Percentiles rank a stretch among this genome's conserved stretches.
Conservation (phyloP, 2,797 vertebrate species). For the Synanceia verrucosa region DNA sequence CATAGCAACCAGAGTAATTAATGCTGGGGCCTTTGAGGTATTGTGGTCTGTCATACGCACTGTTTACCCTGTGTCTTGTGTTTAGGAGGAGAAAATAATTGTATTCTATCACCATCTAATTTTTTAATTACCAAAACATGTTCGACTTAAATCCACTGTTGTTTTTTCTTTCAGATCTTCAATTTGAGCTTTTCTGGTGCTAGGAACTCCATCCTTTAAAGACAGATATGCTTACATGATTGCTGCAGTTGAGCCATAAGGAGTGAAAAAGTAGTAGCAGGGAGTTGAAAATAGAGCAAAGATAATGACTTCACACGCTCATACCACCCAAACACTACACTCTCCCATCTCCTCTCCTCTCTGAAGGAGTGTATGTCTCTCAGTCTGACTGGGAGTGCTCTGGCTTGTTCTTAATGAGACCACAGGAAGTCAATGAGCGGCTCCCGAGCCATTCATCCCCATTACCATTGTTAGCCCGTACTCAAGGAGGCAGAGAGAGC, state of each 20-base stretch:
- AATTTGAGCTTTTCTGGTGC: not conserved
- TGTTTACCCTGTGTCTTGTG: not conserved
- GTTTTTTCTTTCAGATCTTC: fast-evolving
- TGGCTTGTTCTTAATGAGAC: conserved; percentile 67
- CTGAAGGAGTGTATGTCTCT: conserved; percentile 20
- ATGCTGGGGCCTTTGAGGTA: conserved; percentile 25
- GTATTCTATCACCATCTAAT: conserved; percentile 7
- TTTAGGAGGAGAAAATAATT: not conserved
- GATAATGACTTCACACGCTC: not conserved
- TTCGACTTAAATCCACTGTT: not conserved
- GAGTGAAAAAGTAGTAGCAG: not conserved
- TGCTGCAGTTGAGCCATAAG: not conserved
- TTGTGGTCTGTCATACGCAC: conserved; percentile 11
- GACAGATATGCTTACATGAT: not conserved
- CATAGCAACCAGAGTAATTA: conserved; percentile 57
- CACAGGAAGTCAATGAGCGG: conserved; percentile 66
- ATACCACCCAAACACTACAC: not conserved
- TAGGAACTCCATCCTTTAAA: not conserved
- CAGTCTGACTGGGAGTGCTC: conserved; percentile 40
- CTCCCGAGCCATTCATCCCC: conserved; percentile 62
- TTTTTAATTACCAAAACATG: conserved; percentile 6
- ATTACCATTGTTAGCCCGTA: conserved; percentile 61
- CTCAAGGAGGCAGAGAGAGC: conserved; percentile 43
- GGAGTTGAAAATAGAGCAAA: not conserved
- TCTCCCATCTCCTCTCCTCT: conserved; percentile 5